phyloP scores from a whole-genome alignment of 1,140 invertebrate species.

The Arctopsyche grandis region DNA sequence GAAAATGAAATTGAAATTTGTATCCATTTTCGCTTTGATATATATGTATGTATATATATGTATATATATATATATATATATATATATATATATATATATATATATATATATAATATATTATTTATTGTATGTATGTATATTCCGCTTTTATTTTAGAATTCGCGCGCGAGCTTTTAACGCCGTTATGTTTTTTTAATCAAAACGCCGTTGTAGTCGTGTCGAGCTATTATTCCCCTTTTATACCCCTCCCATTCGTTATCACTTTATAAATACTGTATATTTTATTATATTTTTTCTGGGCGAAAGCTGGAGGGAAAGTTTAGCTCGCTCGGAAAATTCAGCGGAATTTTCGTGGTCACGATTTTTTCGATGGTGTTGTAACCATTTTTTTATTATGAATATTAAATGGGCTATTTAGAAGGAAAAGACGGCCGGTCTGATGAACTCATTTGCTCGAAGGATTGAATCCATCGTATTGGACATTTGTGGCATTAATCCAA shows the following conservation, averaged over 20 bases:
- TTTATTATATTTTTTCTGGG: background rate
- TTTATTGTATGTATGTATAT: too few relatives aligned
- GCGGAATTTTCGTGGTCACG: background rate
- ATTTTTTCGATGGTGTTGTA: background rate
- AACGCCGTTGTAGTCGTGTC: background rate
- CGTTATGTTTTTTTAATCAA: slow-evolving; percentile 20
- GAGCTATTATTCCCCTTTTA: background rate
- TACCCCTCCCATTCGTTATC: background rate
- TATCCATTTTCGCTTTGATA: too few relatives aligned
- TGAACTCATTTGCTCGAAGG: background rate
- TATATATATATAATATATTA: too few relatives aligned
- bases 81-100: too few relatives aligned
- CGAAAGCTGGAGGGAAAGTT: background rate
- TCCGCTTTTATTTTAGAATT: too few relatives aligned
- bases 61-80: too few relatives aligned
- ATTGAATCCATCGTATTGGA: slow-evolving; percentile 1
- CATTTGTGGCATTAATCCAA: background rate
- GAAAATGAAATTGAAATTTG: too few relatives aligned
- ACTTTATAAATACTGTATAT: slow-evolving; percentile 10
- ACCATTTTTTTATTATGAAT: background rate
- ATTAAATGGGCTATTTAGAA: background rate
- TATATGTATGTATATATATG: too few relatives aligned
- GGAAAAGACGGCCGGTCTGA: background rate
- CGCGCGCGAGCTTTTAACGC: background rate
- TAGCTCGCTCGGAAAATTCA: background rate